A percentile compares a stretch with the other conserved stretches of the same genome.
These are phyloP conservation scores for Epinephelus awoara DNA, from an alignment of 2,797 vertebrate species.

Conservation along the genomic window DNA sequence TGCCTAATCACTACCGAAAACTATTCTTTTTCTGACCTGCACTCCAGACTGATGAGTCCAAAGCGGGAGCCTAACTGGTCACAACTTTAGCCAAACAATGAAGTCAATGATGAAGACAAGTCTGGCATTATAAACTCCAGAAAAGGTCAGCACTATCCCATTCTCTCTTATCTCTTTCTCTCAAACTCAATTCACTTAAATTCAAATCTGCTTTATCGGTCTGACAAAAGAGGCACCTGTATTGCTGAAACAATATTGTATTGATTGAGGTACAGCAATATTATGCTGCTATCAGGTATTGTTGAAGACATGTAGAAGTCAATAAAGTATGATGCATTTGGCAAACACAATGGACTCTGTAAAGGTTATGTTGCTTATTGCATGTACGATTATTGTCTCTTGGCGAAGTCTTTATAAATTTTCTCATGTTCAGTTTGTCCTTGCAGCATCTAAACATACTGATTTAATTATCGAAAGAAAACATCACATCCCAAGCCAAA, in stretches of 20 bases:
- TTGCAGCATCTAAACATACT: background rate
- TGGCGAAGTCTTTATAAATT: background rate
- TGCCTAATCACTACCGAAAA: slow-evolving; percentile 13
- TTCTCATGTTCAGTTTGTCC: background rate
- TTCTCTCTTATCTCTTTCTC: slow-evolving; percentile 44
- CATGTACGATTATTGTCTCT: background rate
- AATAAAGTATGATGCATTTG: slow-evolving; percentile 14
- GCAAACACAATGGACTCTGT: slow-evolving; percentile 4
- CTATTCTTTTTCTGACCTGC: slow-evolving; percentile 23
- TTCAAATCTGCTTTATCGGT: slow-evolving; percentile 54
- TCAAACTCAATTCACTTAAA: slow-evolving; percentile 62
- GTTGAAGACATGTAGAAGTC: slow-evolving; percentile 33
- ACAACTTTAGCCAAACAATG: slow-evolving; percentile 53
- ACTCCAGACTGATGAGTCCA: slow-evolving; percentile 30
- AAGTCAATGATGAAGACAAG: slow-evolving; percentile 65
- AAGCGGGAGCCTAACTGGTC: slow-evolving; percentile 28
- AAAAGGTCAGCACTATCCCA: slow-evolving; percentile 58
- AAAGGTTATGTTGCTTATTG: background rate
- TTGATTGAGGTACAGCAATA: slow-evolving; percentile 57
- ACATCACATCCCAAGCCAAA: background rate
- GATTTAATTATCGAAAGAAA: background rate
- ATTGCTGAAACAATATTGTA: slow-evolving; percentile 52
- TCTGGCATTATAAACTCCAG: slow-evolving; percentile 62
- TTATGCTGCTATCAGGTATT: slow-evolving; percentile 31
- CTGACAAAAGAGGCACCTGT: slow-evolving; percentile 29